Conservation (phyloP, 1,140 invertebrate genomes). For the Sitophilus oryzae region DNA sequence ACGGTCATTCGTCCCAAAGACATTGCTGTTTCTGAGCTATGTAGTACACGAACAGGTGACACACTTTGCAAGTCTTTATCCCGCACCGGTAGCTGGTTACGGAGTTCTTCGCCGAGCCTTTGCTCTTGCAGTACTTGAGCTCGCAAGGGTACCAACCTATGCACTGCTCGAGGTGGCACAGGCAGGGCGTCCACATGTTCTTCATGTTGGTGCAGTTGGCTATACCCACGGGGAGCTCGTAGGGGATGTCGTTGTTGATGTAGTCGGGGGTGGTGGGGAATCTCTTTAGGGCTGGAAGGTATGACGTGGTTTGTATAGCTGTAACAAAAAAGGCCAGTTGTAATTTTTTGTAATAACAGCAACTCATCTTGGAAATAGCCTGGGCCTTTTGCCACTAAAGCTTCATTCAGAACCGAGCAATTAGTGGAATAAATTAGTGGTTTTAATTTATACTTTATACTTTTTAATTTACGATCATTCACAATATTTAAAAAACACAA, state of each 20-base stretch:
- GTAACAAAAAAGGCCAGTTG: constrained; percentile 30
- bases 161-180: constrained; percentile 77
- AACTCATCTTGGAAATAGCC: too few species aligned
- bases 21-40: constrained; percentile 78
- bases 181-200: constrained; percentile 63
- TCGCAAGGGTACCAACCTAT: constrained; percentile 88
- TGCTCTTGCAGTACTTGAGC: constrained; percentile 86
- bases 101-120: constrained; percentile 52
- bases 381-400: too few species aligned
- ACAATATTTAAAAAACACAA: too few species aligned
- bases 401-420: too few species aligned
- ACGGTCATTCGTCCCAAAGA: constrained; percentile 76
- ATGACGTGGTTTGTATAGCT: constrained; percentile 57
- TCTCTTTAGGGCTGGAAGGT: constrained; percentile 48
- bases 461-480: too few species aligned
- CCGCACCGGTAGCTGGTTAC: constrained; percentile 77
- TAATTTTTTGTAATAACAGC: constrained; percentile 1
- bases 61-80: constrained; percentile 90
- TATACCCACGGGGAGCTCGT: constrained; percentile 33
- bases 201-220: constrained; percentile 58
- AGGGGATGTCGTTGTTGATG: constrained; percentile 37
- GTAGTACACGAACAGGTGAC: constrained; percentile 79
- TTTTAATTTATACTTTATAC: too few species aligned
- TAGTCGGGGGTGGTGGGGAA: constrained; percentile 47
- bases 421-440: too few species aligned